Evolutionary conservation across 2,113 vertebrate species (phyloP).

Genomic region (Prolemur simus): DNA sequence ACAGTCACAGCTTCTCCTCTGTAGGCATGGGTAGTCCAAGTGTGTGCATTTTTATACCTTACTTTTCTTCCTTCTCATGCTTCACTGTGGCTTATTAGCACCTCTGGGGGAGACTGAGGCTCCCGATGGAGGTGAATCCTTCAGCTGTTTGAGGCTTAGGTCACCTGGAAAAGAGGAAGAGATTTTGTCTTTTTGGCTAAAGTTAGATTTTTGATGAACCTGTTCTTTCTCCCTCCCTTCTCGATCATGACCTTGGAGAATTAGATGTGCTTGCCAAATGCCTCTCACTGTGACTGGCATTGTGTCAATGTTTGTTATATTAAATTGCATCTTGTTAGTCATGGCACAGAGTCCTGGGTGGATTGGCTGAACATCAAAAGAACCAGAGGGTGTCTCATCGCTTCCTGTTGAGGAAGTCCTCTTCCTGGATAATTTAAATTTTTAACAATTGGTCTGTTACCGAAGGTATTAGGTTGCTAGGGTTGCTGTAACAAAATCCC

Average conservation of each 20-base stretch:
- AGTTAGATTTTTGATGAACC: background rate
- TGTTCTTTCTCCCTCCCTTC: background rate
- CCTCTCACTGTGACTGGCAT: background rate
- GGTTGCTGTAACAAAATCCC: background rate
- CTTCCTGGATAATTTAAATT: background rate
- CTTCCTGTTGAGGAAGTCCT: background rate
- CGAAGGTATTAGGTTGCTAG: background rate
- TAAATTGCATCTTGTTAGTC: background rate
- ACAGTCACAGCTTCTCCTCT: background rate
- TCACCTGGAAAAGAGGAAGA: background rate
- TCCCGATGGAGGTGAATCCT: background rate
- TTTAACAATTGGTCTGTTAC: background rate
- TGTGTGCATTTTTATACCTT: background rate
- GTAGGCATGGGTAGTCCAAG: background rate
- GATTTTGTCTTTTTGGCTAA: background rate
- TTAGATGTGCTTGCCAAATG: background rate
- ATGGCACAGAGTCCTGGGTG: background rate
- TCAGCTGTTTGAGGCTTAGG: background rate
- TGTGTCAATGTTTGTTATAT: background rate
- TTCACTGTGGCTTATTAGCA: background rate
- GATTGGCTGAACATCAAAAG: slow-evolving; percentile 37
- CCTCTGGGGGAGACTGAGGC: background rate
- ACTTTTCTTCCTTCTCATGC: background rate
- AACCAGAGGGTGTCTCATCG: background rate
- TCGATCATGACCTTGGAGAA: slow-evolving; percentile 27